Evolutionary conservation across 1,140 invertebrate genomes (phyloP).

Genomic region (Dendrolimus punctatus): DNA sequence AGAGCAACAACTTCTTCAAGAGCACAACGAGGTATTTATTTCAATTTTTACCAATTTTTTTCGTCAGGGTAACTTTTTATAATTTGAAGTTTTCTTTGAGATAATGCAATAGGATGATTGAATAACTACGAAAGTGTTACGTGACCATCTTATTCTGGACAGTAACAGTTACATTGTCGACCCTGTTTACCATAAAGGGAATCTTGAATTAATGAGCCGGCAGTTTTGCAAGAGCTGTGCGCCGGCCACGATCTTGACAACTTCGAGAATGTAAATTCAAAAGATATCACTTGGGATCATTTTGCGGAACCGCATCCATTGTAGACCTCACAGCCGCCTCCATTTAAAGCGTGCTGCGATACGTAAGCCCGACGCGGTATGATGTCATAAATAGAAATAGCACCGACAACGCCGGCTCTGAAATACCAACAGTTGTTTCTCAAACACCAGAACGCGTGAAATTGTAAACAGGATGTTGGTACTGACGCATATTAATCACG

Average conservation of each 20-base stretch:
- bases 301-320: slow-evolving; percentile 65
- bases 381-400: slow-evolving; percentile 73
- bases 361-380: slow-evolving; percentile 66
- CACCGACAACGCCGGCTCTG: slow-evolving; percentile 36
- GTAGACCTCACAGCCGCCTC: slow-evolving; percentile 65
- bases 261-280: slow-evolving; percentile 56
- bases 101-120: slow-evolving; percentile 11
- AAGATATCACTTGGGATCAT: slow-evolving; percentile 66
- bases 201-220: slow-evolving; percentile 61
- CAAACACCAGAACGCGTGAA: slow-evolving; percentile 33
- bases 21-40: slow-evolving; percentile 84
- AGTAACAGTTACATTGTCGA: slow-evolving; percentile 38
- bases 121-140: slow-evolving; percentile 13
- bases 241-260: slow-evolving; percentile 37
- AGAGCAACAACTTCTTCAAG: slow-evolving; percentile 92
- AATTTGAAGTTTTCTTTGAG: slow-evolving; percentile 4
- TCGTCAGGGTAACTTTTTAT: not conserved
- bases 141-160: slow-evolving; percentile 44
- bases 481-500: not conserved
- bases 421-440: slow-evolving; percentile 29
- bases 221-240: slow-evolving; percentile 54
- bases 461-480: slow-evolving; percentile 30
- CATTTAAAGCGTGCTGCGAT: slow-evolving; percentile 71
- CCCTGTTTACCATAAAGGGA: slow-evolving; percentile 59
- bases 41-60: slow-evolving; percentile 16